phyloP scores from a whole-genome alignment of 2,113 vertebrate genomes.

The Cyprinus carpio region DNA sequence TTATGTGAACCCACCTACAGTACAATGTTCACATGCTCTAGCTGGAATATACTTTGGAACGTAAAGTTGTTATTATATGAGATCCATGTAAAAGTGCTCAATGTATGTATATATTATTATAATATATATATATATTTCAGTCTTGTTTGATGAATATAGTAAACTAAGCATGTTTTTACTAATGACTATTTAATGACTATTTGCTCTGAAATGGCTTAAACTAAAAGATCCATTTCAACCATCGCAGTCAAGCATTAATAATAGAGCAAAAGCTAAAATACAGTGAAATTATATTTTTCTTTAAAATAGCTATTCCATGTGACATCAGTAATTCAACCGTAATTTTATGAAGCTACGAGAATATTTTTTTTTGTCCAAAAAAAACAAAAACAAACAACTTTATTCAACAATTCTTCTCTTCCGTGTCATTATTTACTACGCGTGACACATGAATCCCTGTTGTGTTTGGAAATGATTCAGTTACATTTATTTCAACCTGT shows the following conservation, averaged over 20 bases:
- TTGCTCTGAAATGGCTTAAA: neutral
- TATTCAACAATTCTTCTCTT: too few species aligned
- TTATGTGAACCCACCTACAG: conserved; percentile 1
- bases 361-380: too few species aligned
- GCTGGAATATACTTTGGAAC: neutral
- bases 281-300: neutral
- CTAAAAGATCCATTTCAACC: neutral
- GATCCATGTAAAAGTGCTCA: neutral
- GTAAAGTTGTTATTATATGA: neutral
- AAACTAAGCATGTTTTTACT: neutral
- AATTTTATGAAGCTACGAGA: too few species aligned
- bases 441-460: neutral
- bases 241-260: neutral
- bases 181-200: neutral
- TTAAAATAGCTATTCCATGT: too few species aligned
- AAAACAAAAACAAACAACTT: too few species aligned
- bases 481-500: too few species aligned
- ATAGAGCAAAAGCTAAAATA: neutral
- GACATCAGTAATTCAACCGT: too few species aligned
- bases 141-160: neutral
- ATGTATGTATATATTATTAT: neutral
- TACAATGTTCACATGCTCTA: neutral
- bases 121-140: neutral
- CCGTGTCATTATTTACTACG: too few species aligned
- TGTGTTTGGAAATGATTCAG: neutral